Evolutionary conservation across 2,797 vertebrate species (phyloP).

Genomic region (Dendrocincla tyrannina): DNA sequence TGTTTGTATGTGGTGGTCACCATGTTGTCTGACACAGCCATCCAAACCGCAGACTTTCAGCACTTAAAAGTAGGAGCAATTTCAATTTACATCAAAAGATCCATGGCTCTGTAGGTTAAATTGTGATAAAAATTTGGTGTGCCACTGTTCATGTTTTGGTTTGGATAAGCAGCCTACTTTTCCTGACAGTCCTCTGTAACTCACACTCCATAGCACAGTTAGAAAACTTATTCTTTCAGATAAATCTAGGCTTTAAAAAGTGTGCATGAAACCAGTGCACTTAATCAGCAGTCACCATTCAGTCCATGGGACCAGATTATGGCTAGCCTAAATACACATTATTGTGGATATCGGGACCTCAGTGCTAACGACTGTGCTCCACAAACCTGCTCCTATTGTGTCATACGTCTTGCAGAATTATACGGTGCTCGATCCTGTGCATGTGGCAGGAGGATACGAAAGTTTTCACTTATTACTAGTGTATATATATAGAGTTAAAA

Average conservation of each 20-base stretch:
- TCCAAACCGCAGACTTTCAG: not conserved
- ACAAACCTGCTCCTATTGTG: not conserved
- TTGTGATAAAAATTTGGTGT: not conserved
- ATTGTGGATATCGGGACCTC: not conserved
- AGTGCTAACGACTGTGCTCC: accelerated
- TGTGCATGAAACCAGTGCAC: not conserved
- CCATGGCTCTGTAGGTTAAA: not conserved
- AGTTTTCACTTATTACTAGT: not conserved
- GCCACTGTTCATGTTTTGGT: not conserved
- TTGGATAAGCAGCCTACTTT: not conserved
- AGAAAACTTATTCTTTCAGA: not conserved
- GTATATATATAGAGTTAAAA: not conserved
- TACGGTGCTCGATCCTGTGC: not conserved
- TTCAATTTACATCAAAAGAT: not conserved
- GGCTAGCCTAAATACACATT: not conserved
- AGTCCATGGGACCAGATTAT: not conserved
- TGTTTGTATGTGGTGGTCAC: not conserved
- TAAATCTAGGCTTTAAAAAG: not conserved
- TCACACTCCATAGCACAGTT: not conserved
- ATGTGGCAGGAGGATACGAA: not conserved
- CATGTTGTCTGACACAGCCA: not conserved
- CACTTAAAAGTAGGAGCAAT: not conserved
- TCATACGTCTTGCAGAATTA: not conserved
- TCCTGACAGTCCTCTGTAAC: not conserved
- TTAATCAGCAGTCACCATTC: not conserved